Evolutionary conservation across 2,113 vertebrate genomes (phyloP).

Genomic region (Monarcha castaneiventris): DNA sequence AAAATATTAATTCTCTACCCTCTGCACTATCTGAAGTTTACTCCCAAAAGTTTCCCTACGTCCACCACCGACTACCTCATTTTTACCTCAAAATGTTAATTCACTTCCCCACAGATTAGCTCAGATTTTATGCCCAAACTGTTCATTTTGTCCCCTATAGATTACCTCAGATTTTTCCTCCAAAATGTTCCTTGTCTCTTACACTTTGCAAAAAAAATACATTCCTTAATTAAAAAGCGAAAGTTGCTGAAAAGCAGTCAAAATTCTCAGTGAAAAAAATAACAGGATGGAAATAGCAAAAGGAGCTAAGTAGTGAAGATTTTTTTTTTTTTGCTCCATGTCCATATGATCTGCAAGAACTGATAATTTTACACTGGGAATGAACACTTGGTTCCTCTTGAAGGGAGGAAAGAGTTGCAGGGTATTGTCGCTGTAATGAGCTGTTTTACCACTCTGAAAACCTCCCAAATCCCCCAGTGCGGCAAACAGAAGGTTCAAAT

Average conservation of each 20-base stretch:
- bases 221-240: neutral
- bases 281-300: neutral
- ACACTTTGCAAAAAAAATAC: neutral
- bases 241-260: neutral
- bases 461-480: neutral
- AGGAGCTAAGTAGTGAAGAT: neutral
- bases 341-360: neutral
- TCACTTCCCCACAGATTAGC: neutral
- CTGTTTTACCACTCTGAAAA: neutral
- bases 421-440: neutral
- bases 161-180: neutral
- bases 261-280: neutral
- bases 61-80: neutral
- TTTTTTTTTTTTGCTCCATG: neutral
- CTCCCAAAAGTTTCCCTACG: neutral
- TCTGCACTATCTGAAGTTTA: neutral
- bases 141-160: neutral
- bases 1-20: neutral
- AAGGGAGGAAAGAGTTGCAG: neutral
- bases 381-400: neutral
- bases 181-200: neutral
- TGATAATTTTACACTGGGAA: neutral
- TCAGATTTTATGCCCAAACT: neutral
- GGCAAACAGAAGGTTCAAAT: neutral
- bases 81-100: neutral